phyloP scores from a whole-genome alignment of 2,888 invertebrate species.

The Drosophila borealis region DNA sequence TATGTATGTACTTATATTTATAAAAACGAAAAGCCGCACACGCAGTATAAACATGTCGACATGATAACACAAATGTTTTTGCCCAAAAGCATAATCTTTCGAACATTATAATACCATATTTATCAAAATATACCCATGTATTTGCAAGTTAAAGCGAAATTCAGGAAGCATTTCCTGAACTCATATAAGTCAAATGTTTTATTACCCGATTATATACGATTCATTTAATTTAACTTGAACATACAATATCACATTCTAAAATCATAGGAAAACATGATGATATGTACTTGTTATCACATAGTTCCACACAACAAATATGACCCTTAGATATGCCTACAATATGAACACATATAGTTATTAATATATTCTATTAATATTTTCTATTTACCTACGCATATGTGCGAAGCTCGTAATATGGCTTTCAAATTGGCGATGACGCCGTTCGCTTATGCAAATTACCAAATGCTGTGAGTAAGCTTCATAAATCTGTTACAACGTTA shows the following conservation, averaged over 20 bases:
- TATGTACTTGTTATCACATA: not conserved
- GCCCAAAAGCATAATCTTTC: not conserved
- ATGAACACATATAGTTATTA: slow-evolving; percentile 19
- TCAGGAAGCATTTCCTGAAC: slow-evolving; percentile 2
- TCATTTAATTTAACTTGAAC: no score
- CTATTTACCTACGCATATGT: slow-evolving; percentile 15
- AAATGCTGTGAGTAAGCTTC: slow-evolving; percentile 30
- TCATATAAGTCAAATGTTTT: not conserved
- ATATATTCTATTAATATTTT: slow-evolving; percentile 1
- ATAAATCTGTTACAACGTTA: slow-evolving; percentile 61
- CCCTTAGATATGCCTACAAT: not conserved
- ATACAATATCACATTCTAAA: not conserved
- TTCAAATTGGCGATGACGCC: slow-evolving; percentile 69
- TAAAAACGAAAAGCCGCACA: not conserved
- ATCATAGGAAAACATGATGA: slow-evolving; percentile 14
- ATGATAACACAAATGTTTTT: slow-evolving; percentile 6
- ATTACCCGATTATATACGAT: not conserved
- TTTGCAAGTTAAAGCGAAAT: not conserved
- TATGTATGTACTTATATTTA: no score
- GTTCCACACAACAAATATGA: slow-evolving; percentile 1
- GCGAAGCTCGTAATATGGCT: slow-evolving; percentile 31
- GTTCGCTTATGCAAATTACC: slow-evolving; percentile 65
- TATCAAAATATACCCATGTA: not conserved
- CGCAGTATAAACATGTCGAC: not conserved
- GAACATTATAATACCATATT: not conserved